These are phyloP conservation scores for Pseudorectes ferrugineus DNA, from an alignment of 2,113 vertebrate genomes.

Conservation along the genomic window DNA sequence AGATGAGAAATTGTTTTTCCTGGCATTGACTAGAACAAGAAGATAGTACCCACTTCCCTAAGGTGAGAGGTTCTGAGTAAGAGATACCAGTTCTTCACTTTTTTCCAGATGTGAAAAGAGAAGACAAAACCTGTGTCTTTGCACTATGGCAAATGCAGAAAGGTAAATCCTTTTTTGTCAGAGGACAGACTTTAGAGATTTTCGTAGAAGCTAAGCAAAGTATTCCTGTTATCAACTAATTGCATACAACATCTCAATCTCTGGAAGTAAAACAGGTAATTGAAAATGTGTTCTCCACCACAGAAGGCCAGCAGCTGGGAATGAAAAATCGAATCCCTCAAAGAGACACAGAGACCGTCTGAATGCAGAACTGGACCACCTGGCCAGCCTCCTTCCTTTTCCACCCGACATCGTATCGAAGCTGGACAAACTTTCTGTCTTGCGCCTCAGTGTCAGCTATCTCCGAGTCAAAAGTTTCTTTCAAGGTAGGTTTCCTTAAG, in stretches of 20 bases:
- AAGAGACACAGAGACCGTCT: conserved; percentile 94
- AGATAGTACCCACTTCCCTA: neutral
- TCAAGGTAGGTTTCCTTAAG: conserved; percentile 74
- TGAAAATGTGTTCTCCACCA: neutral
- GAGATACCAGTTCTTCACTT: neutral
- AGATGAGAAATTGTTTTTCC: neutral
- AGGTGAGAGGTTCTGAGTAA: neutral
- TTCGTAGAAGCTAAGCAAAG: neutral
- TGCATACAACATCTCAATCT: neutral
- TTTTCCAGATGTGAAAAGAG: neutral
- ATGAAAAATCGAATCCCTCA: conserved; percentile 93
- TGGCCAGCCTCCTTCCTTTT: conserved; percentile 93
- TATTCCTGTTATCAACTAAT: neutral
- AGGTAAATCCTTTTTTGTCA: neutral
- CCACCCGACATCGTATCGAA: conserved; percentile 90
- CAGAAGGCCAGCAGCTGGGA: conserved; percentile 83
- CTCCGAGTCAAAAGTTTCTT: conserved; percentile 97
- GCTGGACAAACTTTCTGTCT: conserved; percentile 94
- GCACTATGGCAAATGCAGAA: neutral
- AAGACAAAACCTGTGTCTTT: neutral
- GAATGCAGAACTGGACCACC: conserved; percentile 91
- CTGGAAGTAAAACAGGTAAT: conserved; percentile 32
- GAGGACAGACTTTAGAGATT: neutral
- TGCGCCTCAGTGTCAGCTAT: conserved; percentile 95
- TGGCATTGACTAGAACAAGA: neutral